Base-by-base conservation (phyloP, 2,888 invertebrate genomes). In the Nomada ruficornis region DNA sequence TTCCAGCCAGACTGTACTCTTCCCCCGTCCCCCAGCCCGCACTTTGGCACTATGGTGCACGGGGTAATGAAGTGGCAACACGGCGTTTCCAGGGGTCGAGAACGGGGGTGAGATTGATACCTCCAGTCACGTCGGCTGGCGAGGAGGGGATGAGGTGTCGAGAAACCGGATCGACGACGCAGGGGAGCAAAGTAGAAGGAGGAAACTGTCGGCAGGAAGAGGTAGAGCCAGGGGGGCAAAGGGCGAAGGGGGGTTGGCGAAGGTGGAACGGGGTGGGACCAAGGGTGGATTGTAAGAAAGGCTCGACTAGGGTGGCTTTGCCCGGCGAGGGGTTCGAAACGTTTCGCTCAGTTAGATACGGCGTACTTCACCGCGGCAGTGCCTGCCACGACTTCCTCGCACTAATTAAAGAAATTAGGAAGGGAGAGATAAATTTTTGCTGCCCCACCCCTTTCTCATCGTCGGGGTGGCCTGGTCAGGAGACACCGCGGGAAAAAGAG, bases 31-130 rank as follows among this genome's bases (percentile, higher is more conserved):
- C 68, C 44, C 54, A 63, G 63, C 65, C 76, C 77, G 69, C 84
- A 78, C 82, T 87, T 84, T 82, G 88, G 77, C 85, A 77, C 86
- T 80, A 81, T 73, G 83, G 80, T 84, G 90, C 89, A 86, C 80
- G 90, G 90, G 91, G 92, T 93, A 93, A 93, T 92, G 93, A 93
- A 92, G 93, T 93, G 93, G 92, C 91, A 93, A 93, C 92, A 91
- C 89, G 91, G 87, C 89, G 90, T 90, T 92, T 90, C 89, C 89
- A 89, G 90, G 89, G 91, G 88, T 86, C 80, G 89, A 87, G 86
- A 86, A 88, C 82, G 88, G 91, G 88, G 90, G 90, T 89, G 91
- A 93, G 92, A 93, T 92, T 93, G 92, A 93, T 93, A 93, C 90
- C 90, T 86, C 82, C 87, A 93, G 92, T 91, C 91, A 92, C 92